A percentile compares a stretch with the other conserved stretches of the same genome.
These are phyloP conservation scores for Taxidea taxus DNA, from an alignment of 2,113 vertebrate genomes.

Conservation along the genomic window DNA sequence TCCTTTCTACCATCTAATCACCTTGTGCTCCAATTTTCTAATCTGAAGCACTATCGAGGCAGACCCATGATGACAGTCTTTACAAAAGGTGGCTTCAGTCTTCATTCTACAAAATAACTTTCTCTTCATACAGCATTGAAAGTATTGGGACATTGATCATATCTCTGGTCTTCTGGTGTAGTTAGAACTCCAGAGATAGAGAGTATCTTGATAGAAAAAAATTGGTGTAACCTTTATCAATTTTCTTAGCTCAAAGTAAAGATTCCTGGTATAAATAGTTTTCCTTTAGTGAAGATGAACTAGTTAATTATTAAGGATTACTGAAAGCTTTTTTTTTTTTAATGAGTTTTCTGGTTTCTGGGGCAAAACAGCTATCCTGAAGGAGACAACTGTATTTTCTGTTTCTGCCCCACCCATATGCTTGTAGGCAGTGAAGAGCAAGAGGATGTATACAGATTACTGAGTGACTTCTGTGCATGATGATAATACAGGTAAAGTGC, in stretches of 20 bases:
- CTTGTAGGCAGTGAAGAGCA: background rate
- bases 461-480: background rate
- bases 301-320: slow-evolving; percentile 6
- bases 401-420: background rate
- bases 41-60: background rate
- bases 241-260: background rate
- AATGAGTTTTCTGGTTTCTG: slow-evolving; percentile 25
- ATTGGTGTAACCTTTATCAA: background rate
- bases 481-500: background rate
- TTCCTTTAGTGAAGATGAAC: slow-evolving; percentile 18
- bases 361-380: background rate
- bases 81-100: background rate
- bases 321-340: background rate
- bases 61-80: background rate
- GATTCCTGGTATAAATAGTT: background rate
- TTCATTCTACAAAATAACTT: background rate
- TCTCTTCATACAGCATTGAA: background rate
- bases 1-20: background rate
- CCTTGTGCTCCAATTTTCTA: background rate
- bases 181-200: background rate
- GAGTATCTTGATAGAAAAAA: background rate
- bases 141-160: background rate
- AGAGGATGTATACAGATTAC: background rate
- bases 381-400: background rate
- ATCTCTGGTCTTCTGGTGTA: background rate